Conservation (phyloP, 2,113 vertebrate species). For the Crotalus horridus region DNA sequence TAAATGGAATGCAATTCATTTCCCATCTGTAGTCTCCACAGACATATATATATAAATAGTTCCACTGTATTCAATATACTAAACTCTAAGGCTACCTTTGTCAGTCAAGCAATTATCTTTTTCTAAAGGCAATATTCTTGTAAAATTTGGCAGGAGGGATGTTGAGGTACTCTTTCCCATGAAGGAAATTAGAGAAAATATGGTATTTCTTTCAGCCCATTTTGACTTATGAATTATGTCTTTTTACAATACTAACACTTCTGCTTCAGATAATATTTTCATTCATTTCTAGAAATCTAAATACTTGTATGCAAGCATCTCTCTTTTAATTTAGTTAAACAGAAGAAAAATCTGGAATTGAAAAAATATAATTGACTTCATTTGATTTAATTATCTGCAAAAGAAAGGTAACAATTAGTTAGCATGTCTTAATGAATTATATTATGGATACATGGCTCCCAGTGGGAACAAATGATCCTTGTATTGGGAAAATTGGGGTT, state of each 20-base stretch:
- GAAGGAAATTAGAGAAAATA: not conserved
- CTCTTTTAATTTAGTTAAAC: conserved; percentile 40
- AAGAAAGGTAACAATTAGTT: conserved; percentile 62
- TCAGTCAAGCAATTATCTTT: not conserved
- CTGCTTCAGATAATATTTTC: conserved; percentile 9
- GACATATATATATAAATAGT: not conserved
- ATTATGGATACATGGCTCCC: conserved; percentile 49
- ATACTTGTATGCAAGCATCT: not conserved
- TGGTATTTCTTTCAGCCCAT: not conserved
- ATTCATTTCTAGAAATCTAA: conserved; percentile 1
- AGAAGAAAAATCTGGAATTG: conserved; percentile 46
- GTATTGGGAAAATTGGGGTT: conserved; percentile 44
- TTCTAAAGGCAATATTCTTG: not conserved
- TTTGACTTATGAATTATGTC: conserved; percentile 14
- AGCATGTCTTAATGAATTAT: conserved; percentile 60
- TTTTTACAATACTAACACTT: not conserved
- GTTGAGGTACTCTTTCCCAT: not conserved
- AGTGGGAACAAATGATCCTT: conserved; percentile 45
- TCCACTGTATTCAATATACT: not conserved
- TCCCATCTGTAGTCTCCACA: not conserved
- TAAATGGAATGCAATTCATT: not conserved
- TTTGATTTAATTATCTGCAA: conserved; percentile 65
- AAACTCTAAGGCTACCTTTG: not conserved
- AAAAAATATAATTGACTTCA: conserved; percentile 60
- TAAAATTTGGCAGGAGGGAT: not conserved